Base-by-base conservation (phyloP, 2,797 vertebrate genomes). In the Streptopelia turtur region DNA sequence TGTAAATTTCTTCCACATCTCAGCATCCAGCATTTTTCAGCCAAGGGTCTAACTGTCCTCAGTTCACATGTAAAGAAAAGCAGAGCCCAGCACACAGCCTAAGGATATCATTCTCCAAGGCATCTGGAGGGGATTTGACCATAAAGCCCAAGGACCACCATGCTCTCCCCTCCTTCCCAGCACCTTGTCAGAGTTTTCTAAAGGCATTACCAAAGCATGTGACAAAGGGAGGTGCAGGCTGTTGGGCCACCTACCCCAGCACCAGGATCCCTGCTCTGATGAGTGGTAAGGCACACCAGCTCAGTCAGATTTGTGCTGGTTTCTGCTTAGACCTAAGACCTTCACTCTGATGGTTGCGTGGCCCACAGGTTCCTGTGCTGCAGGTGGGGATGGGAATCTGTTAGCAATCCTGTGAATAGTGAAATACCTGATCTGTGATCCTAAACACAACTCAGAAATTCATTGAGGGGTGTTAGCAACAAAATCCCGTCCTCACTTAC, bases 151-250 rank as follows among this genome's bases (percentile, higher is more conserved):
- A 45, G 23, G 33, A 30, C 15, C 23, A 83, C 66, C 45, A 55
- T 12, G 35, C 8, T 39, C 55, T 79, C 20, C 7, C 7, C 20
- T 87, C 22, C 49, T 65, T 57, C 30, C 20, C 28, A 49, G 10
- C 2, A 14, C 0, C 0, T 4, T 6, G 7, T 75, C 52, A 55
- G 22, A 57, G 45, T 5, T 41, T 69, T 69, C 65, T 16, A 49
- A 85, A 85, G 83, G 13, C 10, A 8, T 47, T 81, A 6, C 16
- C 1, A 13, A 75, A 74, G 10, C 6, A 3, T 8, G 1, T 30
- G 28, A 35, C 64, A 84, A 66, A 68, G 10, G 25, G 17, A 86
- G 59, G 8, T 1, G 1, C 24, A 57, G 10, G 13, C 23, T 71
- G 4, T 30, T 64, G 37, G 8, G 8, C 27, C 50, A 52, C 23